Evolutionary conservation across 1,140 invertebrate genomes (phyloP), one percentile per base, ranked within the genome.

Genomic region (Popillia japonica): DNA sequence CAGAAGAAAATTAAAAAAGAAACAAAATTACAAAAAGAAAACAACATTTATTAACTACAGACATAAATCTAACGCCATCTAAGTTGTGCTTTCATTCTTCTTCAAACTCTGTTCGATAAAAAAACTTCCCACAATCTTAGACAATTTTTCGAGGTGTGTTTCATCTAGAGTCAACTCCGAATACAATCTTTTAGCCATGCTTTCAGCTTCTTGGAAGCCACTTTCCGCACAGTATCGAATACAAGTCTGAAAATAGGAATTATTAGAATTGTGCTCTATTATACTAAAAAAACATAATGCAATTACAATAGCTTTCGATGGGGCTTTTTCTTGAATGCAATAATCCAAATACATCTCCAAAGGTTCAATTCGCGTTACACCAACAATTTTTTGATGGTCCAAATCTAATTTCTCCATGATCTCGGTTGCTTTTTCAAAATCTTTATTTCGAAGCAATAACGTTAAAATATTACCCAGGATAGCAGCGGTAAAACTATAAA

Each of bases 401-500:
- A 87, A 88, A 76, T 88, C 83, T 22, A 92, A 85, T 83, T 90
- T 90, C 3, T 86, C 82, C 74, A 92, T 87, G 4, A 91, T 84
- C 48, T 84, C 82, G 22, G 75, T 82, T 9, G 90, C 89, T 76
- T 89, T 87, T n/a, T 88, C 83, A 76, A 88, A 89, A 77, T 88
- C 83, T n/a, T 85, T 84, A 74, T 86, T 86, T 77, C 87, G 86
- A 8, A 90, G 83, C 14, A 88, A 83, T 10, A 91, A 44, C 0
- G 83, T 85, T 41, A 92, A 84, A 17, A 92, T 86, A 81, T 91
- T 87, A 11, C 90, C 90, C 10, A 92, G 81, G 86, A 91, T 90
- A 79, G 87, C 85, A 3, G 90, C 91, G 34, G 90, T 90, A 84
- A 91, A 90, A 41, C 88, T 90, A 61, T 86, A 34, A 34, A 34